Base-by-base conservation (phyloP, 2,797 vertebrate genomes). In the Helarctos malayanus region DNA sequence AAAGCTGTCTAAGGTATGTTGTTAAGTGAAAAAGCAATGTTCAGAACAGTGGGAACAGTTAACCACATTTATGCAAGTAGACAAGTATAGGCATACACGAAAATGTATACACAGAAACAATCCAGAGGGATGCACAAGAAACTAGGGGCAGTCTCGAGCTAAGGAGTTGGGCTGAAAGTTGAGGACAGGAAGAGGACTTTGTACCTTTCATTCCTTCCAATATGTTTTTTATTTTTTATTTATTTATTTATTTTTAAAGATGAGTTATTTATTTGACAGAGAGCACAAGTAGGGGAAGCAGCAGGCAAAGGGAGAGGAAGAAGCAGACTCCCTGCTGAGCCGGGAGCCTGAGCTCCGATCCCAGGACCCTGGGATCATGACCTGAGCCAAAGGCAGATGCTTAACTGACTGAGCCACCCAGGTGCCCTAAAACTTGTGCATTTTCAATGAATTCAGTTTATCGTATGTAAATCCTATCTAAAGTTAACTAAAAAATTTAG, bases 111-210 rank as follows among this genome's bases (percentile, higher is more conserved):
- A 27, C 18, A 75, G 5, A 71, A 65, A 41, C 2, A 21, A 75
- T 83, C 35, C 25, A 21, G 59, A 93, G 91, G 23, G 32, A 88
- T 85, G 23, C 5, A n/a, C 41, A 71, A 69, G n/a, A 69, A 93
- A 41, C 25, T 63, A 47, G 65, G 21, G 80, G 45, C 16, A 80
- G 29, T 65, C 79, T 21, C 61, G 75, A 85, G 52, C 47, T 91
- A 65, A 84, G 65, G 32, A 93, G 10, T 29, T 89, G 32, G 27
- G 52, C 38, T 85, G n/a, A 90, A 92, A 87, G 52, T 57, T 92
- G 35, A 96, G 56, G 2, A 47, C 71, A 16, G 25, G 27, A 87
- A 59, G 21, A 88, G 23, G 12, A 59, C 18, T 78, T 83, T 57
- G 79, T 80, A 29, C 15, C 3, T 12, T 89, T 76, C 86, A 57